Conservation (phyloP, 1,140 invertebrate species). For the Orussus abietinus region DNA sequence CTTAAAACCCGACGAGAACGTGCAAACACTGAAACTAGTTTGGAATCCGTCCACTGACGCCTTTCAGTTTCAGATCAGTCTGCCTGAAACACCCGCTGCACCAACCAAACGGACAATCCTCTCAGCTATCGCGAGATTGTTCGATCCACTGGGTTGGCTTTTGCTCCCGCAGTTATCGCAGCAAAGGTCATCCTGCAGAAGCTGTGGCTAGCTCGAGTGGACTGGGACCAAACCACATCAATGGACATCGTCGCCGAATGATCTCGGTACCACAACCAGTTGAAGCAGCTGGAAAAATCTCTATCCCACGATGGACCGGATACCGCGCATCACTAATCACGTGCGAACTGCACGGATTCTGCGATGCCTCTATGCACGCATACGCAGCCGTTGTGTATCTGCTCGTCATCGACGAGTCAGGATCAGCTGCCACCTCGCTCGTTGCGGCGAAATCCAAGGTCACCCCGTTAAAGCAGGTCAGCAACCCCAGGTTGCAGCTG, state of each 20-base stretch:
- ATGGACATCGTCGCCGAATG: neutral
- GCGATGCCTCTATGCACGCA: conserved; percentile 14
- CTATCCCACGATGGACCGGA: conserved; percentile 15
- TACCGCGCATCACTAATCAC: neutral
- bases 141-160: no score
- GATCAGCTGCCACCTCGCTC: neutral
- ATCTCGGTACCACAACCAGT: neutral
- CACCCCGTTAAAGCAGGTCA: conserved; percentile 28
- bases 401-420: neutral
- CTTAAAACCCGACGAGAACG: conserved; percentile 5
- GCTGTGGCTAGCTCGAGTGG: neutral
- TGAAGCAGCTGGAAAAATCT: neutral
- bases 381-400: conserved; percentile 20
- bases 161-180: neutral
- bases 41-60: conserved; percentile 18
- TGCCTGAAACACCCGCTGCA: neutral
- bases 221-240: neutral
- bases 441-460: conserved; percentile 22
- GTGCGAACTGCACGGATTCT: conserved; percentile 16
- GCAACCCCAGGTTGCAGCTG: conserved; percentile 25
- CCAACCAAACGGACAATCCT: neutral
- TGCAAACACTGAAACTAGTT: conserved; percentile 15
- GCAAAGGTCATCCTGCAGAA: conserved; percentile 6
- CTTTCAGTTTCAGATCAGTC: conserved; percentile 8
- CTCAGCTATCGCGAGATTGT: neutral